Evolutionary conservation across 2,113 vertebrate genomes (phyloP), one percentile per base, ranked within the genome.

Genomic region (Rhinoderma darwinii): DNA sequence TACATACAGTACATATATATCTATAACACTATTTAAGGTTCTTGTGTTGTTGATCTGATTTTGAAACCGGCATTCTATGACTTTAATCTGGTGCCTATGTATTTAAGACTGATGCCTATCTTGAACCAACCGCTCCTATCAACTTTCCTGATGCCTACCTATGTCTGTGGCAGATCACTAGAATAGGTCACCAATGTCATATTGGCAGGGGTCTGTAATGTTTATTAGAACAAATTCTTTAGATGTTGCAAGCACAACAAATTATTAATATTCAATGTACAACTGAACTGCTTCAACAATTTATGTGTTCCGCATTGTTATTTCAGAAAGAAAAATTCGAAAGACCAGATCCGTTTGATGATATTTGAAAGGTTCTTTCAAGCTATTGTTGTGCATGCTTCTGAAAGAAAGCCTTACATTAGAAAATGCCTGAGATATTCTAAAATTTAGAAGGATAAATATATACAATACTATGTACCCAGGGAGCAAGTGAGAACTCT

Each of bases 301-400:
- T 51, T 83, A 3, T 84, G 50, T 84, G 73, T 56, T 44, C 75
- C 72, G 59, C 30, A 70, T 68, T 79, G 61, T 68, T 54, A 79
- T 70, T 54, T 44, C 32, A 70, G 59, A 12, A 76, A 63, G 32
- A 84, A 75, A 66, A 84, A 76, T 68, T 79, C 63, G 35, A 61
- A 85, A 54, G 75, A 27, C 59, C 43, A 79, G 63, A 86, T 79
- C 50, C 72, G 59, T 86, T 79, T 86, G 75, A 86, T 85, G 84
- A 22, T 51, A 86, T 79, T 70, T 86, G 84, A 86, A 86, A 86
- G 84, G 32, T 70, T 47, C 43, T 86, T 86, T 80, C 32, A 79
- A 68, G 84, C 43, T 27, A 72, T 79, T 80, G 84, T 85, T 86
- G 61, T 70, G 35, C 41, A 10, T 37, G 30, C 61, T 79, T 80